phyloP scores from a whole-genome alignment of 2,797 vertebrate species.

The Eutrigla gurnardus region DNA sequence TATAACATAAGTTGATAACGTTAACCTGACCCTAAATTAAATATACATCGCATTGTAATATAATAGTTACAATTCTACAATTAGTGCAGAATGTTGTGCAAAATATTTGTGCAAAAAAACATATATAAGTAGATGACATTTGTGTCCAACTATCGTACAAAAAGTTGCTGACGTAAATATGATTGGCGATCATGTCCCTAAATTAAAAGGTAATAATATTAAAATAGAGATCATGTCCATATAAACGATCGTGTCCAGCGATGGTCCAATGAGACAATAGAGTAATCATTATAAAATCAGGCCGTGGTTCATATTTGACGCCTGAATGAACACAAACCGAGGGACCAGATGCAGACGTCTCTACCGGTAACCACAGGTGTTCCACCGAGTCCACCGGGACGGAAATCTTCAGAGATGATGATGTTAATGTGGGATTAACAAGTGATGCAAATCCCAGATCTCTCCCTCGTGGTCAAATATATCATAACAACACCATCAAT shows the following conservation, averaged over 20 bases:
- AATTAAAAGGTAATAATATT: no score
- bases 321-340: neutral
- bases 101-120: no score
- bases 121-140: no score
- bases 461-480: neutral
- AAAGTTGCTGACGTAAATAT: neutral
- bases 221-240: neutral
- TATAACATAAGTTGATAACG: no score
- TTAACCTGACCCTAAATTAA: no score
- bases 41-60: no score
- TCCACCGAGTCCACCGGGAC: neutral
- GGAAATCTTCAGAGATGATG: slow-evolving; percentile 1
- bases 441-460: slow-evolving; percentile 9
- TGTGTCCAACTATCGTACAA: neutral
- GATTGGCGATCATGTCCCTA: no score
- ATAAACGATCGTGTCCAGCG: neutral
- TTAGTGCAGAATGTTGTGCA: no score
- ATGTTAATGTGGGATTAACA: slow-evolving; percentile 15
- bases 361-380: neutral
- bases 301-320: neutral
- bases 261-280: neutral
- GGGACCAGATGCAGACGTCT: neutral
- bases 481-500: slow-evolving; percentile 30
- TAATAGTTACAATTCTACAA: no score
- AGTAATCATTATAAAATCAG: neutral